Conservation (phyloP, 1,140 invertebrate genomes). For the Trichonephila inaurata region DNA sequence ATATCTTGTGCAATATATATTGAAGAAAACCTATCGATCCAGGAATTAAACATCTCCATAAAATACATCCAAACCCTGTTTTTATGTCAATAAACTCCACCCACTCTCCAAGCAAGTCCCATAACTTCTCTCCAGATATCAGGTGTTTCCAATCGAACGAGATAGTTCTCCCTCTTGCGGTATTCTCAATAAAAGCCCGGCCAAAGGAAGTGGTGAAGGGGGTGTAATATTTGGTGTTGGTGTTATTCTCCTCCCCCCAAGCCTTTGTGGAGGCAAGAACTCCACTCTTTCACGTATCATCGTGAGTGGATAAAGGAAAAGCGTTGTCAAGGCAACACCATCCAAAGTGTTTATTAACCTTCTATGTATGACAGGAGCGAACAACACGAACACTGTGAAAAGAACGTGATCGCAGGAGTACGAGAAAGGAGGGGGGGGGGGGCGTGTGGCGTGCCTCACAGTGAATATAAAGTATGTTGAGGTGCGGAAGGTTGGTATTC, state of each 20-base stretch:
- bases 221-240: too few relatives aligned
- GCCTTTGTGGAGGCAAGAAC: neutral
- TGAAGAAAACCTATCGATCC: too few relatives aligned
- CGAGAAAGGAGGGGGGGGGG: neutral
- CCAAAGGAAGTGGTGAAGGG: too few relatives aligned
- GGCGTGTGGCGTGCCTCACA: neutral
- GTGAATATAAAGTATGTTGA: neutral
- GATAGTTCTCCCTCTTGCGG: neutral
- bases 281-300: neutral
- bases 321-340: neutral
- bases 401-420: neutral
- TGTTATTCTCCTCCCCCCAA: too few relatives aligned
- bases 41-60: too few relatives aligned
- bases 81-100: neutral
- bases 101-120: too few relatives aligned
- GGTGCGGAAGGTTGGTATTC: neutral
- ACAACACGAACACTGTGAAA: neutral
- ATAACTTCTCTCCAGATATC: too few relatives aligned
- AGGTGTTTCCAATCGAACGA: neutral
- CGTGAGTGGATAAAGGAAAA: neutral
- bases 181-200: neutral
- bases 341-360: constrained; percentile 31
- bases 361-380: neutral
- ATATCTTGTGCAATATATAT: too few relatives aligned
- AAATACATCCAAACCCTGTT: neutral